Evolutionary conservation across 1,140 invertebrate species (phyloP).

Genomic region (Penaeus japonicus): DNA sequence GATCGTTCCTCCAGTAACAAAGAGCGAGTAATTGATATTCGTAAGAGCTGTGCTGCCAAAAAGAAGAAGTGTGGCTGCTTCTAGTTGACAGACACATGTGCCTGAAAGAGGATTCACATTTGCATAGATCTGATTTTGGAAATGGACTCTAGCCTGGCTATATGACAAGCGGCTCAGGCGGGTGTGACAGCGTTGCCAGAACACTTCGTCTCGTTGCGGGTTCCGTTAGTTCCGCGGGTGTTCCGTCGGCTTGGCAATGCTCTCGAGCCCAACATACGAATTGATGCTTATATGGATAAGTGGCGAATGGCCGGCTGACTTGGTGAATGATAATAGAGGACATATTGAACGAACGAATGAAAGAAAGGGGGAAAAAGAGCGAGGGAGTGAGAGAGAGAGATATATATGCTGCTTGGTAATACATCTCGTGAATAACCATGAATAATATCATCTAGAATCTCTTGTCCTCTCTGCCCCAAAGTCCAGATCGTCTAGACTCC

Average conservation of each 20-base stretch:
- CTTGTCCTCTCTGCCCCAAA: no score
- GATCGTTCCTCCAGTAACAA: neutral
- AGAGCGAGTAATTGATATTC: constrained; percentile 4
- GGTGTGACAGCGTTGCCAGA: neutral
- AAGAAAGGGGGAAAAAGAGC: neutral
- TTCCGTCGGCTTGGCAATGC: neutral
- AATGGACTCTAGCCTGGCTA: neutral
- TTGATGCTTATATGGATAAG: no score
- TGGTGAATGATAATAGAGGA: no score
- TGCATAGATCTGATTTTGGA: constrained; percentile 8
- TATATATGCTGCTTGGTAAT: neutral
- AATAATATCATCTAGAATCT: no score
- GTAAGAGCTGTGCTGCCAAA: neutral
- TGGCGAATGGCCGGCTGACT: no score
- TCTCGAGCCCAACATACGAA: no score
- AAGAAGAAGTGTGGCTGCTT: neutral
- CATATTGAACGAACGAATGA: neutral
- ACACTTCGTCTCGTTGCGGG: neutral
- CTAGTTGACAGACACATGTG: neutral
- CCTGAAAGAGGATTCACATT: neutral
- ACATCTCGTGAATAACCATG: neutral
- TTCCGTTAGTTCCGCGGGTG: neutral
- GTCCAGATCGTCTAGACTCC: no score
- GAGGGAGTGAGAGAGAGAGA: neutral
- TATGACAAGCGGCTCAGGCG: neutral